Evolutionary conservation across 2,113 vertebrate species (phyloP).

Genomic region (Neogale vison): DNA sequence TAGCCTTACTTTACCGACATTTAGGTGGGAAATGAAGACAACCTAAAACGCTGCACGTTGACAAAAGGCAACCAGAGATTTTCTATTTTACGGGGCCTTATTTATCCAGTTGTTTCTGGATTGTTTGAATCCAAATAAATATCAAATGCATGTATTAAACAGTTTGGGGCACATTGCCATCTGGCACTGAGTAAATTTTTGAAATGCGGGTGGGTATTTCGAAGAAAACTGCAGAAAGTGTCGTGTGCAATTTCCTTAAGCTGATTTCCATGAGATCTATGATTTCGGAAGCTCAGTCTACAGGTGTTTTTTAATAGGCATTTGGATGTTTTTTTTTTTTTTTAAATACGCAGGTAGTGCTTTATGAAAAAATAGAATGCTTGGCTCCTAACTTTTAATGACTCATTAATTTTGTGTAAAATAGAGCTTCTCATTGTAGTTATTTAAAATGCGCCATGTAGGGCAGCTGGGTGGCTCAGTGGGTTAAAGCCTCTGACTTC

Average conservation of each 20-base stretch:
- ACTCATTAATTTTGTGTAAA: neutral
- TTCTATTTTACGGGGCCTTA: neutral
- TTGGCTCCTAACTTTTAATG: neutral
- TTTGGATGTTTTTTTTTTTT: neutral
- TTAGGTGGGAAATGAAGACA: neutral
- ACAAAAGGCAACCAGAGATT: neutral
- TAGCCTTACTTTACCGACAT: neutral
- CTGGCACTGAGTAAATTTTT: constrained; percentile 5
- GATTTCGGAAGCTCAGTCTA: neutral
- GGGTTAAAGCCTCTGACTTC: no score
- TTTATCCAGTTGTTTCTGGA: neutral
- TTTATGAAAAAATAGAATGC: neutral
- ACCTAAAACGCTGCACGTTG: neutral
- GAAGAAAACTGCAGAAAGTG: constrained; percentile 16
- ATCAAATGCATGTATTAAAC: constrained; percentile 18
- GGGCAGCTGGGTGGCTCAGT: no score
- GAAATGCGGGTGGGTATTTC: constrained; percentile 13
- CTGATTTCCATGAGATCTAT: neutral
- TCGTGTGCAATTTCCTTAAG: neutral
- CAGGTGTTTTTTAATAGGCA: neutral
- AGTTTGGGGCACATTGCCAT: neutral
- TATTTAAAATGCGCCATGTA: neutral
- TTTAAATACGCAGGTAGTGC: neutral
- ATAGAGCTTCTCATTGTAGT: neutral
- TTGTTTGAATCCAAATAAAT: constrained; percentile 25